Evolutionary conservation across 2,888 invertebrate species (phyloP), one percentile per base, ranked within the genome.

Genomic region (Lasioglossum villosulum): DNA sequence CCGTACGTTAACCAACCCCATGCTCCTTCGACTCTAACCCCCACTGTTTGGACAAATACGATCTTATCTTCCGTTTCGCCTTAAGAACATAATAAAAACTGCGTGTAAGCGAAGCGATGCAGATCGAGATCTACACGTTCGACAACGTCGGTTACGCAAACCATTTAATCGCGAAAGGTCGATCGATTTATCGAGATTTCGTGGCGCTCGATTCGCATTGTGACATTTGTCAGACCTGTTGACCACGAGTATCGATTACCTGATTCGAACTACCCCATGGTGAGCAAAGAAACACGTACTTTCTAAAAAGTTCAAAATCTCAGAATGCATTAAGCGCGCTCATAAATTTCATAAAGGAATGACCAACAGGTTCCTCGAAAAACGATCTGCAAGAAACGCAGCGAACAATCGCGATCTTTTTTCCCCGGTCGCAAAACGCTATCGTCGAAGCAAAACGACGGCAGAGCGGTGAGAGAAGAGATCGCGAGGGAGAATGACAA

Each of bases 1-100:
- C 6, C 23, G 84, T 80, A 82, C 88, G 86, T 88, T 88, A 52
- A 68, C 52, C 63, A 86, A 89, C 83, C 80, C 82, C 87, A 42
- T 75, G 78, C 72, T 80, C 74, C 82, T 82, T 70, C 84, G 56
- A 71, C 56, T 75, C 45, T 81, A 86, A 86, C 85, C 92, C 93
- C 91, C 83, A 89, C 89, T 91, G 92, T 91, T 91, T 89, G 92
- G 86, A 87, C 92, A 92, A 93, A 92, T 93, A 93, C 86, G 93
- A 93, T 93, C 79, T 84, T 93, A 93, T 93, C 93, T 89, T 34
- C 6, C 19, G 71, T 16, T 80, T 79, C 78, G 68, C 48, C 84
- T 89, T 77, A 80, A 77, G 77, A 72, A 80, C 77, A 76, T 39
- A 52, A 37, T 45, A 72, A 76, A 73, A 78, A 75, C 71, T 16